Evolutionary conservation across 1,140 invertebrate genomes (phyloP), one percentile per base, ranked within the genome.

Genomic region (Drosophila erecta): DNA sequence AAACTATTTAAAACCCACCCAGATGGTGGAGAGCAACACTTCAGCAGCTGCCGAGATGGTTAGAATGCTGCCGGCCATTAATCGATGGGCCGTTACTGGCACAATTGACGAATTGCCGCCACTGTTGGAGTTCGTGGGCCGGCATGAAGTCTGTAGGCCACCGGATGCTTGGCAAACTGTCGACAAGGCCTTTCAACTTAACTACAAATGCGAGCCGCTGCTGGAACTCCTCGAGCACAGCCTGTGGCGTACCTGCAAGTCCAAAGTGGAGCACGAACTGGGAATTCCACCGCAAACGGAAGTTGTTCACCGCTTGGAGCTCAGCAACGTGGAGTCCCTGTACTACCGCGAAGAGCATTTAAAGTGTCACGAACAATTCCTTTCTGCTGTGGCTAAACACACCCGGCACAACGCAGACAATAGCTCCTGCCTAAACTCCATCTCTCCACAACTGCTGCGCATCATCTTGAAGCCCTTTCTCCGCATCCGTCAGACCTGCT

Each of bases 81-180:
- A 96, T 92, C 93, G 95, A 55, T 97, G 96, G 96, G 96, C 96
- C 64, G 94, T 97, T 2, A 96, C 96, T 27, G 96, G 96, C 22
- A 97, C 85, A 22, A 80, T 93, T 65, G 49, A 90, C 92, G 95
- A 96, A 93, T 85, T 97, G n/a, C 94, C 94, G 90, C 95, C 96
- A 0, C 89, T 97, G 12, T 81, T 97, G 8, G 85, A 95, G 44
- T 97, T 97, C 79, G 92, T 97, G 30, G 94, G 87, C 0, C 83
- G 85, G 6, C 41, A 44, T 1, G 76, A 65, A 10, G 72, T 70
- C 3, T 79, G 64, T 12, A 50, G 79, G 7, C 78, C 86, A 0
- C 11, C 37, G 14, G 79, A 65, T 46, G 83, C 94, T 92, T 96
- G 95, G 95, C 92, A 93, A 4, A 90, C 93, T 22, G 84, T 95